Base-by-base conservation (phyloP, 2,113 vertebrate species). In the Kryptolebias marmoratus region DNA sequence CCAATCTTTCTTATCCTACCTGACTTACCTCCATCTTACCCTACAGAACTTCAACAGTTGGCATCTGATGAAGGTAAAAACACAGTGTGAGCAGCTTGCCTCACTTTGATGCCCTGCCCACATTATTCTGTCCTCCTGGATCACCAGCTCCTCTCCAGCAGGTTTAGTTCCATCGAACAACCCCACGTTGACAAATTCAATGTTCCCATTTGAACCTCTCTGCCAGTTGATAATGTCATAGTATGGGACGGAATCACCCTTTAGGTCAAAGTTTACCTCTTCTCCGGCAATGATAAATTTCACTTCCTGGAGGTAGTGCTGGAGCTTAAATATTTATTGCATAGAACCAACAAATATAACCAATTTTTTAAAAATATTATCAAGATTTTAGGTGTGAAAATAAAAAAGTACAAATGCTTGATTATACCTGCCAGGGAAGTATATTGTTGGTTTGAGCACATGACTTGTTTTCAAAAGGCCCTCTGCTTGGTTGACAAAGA, bases 221-320 rank as follows among this genome's bases (percentile, higher is more conserved):
- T 94, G 93, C 94, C 94, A 94, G 85, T 93, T 94, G 64, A 94
- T 91, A 27, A 94, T 65, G 76, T 94, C 94, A 71, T 94, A 94
- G 50, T 92, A 93, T 6, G 93, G 92, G 47, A 92, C 81, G 0
- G 93, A 90, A 78, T 94, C 92, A 0, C 94, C 94, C 44, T 93
- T 93, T 16, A 79, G 71, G 84, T 94, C 93, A 88, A 94, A 94
- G 74, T 93, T 92, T 5, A 94, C 90, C 56, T 79, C 81, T 49
- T 94, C 91, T 45, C 83, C 92, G 4, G 56, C 88, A 70, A 88
- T 89, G 6, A 62, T 84, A 60, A 93, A 94, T 30, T 75, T 81
- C 1, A 94, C 91, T 30, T 92, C 90, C 80, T 94, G 88, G 28
- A 94, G 84, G 73, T 94, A 94, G 32, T 93, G 60, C 28, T 92